Conservation (phyloP, 2,888 invertebrate species). For the Epicampocera succincta region DNA sequence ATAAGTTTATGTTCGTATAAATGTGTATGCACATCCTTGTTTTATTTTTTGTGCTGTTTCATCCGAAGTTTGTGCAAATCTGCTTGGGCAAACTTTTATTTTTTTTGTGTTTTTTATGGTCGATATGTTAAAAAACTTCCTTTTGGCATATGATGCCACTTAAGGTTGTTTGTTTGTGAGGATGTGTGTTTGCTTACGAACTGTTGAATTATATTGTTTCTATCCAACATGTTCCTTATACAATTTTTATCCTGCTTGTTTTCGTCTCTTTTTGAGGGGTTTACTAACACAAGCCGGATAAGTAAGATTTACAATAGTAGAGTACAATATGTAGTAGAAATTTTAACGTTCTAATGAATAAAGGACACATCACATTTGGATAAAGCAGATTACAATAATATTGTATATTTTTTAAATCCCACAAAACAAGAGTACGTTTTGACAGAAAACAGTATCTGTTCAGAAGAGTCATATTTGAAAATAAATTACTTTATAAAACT, state of each 20-base stretch:
- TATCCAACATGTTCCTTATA: background rate
- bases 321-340: too few relatives aligned
- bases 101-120: constrained; percentile 3
- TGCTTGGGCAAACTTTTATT: constrained; percentile 1
- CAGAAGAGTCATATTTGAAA: too few relatives aligned
- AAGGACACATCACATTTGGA: too few relatives aligned
- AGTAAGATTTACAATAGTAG: too few relatives aligned
- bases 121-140: background rate
- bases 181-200: constrained; percentile 4
- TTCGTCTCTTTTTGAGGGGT: background rate
- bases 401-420: too few relatives aligned
- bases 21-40: background rate
- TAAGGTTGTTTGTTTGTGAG: background rate
- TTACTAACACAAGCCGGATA: background rate
- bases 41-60: background rate
- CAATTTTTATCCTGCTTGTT: background rate
- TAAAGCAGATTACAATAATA: too few relatives aligned
- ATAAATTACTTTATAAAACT: too few relatives aligned
- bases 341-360: too few relatives aligned
- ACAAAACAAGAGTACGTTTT: too few relatives aligned
- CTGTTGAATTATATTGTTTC: background rate
- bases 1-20: background rate
- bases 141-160: constrained; percentile 9
- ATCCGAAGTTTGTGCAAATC: constrained; percentile 3
- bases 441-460: too few relatives aligned